Percentiles rank a stretch among this genome's conserved stretches.
Evolutionary conservation across 1,140 invertebrate genomes (phyloP).

Genomic region (Nephila pilipes): DNA sequence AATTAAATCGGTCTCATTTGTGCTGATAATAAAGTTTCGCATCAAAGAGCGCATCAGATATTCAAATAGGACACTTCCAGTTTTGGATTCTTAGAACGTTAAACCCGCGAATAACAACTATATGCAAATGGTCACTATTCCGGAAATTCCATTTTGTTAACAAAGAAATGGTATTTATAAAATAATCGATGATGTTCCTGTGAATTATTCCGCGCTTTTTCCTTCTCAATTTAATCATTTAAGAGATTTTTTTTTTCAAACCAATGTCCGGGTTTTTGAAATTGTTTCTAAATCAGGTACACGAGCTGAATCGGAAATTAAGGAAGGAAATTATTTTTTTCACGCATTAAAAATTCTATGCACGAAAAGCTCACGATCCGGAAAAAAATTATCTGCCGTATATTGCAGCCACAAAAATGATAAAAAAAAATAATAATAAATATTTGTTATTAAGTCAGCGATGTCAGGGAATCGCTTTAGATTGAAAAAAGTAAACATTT

Average conservation of each 20-base stretch:
- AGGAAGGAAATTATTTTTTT: slow-evolving; percentile 7
- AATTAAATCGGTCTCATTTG: too few species aligned
- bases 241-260: background rate
- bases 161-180: background rate
- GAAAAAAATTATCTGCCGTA: background rate
- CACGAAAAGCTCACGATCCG: background rate
- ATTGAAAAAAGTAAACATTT: too few species aligned
- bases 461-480: background rate
- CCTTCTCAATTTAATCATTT: background rate
- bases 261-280: slow-evolving; percentile 2
- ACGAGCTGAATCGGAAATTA: background rate
- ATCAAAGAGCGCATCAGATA: too few species aligned
- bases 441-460: background rate
- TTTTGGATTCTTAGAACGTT: too few species aligned
- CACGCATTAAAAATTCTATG: background rate
- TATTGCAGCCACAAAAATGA: background rate
- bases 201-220: background rate
- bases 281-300: background rate
- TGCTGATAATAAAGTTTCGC: too few species aligned
- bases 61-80: too few species aligned
- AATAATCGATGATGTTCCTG: background rate
- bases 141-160: too few species aligned
- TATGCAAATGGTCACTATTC: too few species aligned
- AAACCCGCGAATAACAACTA: too few species aligned
- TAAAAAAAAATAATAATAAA: background rate